Evolutionary conservation across 2,113 vertebrate species (phyloP).

Genomic region (Jacana jacana): DNA sequence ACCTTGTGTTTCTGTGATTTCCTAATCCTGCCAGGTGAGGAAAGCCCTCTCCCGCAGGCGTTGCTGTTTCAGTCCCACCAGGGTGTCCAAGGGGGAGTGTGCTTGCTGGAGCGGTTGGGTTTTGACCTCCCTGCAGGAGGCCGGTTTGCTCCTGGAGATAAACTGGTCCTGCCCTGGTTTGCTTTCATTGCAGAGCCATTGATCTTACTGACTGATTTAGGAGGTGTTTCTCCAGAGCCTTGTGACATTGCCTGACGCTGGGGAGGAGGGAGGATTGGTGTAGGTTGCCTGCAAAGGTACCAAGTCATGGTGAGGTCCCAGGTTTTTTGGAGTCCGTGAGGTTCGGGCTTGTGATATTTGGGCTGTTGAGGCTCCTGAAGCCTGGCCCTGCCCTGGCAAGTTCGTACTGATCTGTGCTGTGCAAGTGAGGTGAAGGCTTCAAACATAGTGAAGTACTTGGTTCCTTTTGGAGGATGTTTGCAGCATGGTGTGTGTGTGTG

Average conservation of each 20-base stretch:
- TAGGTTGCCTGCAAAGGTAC: not conserved
- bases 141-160: not conserved
- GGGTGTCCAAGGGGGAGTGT: not conserved
- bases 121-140: not conserved
- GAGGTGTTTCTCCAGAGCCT: not conserved
- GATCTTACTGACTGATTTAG: not conserved
- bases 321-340: fast-evolving
- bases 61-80: not conserved
- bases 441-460: not conserved
- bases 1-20: too few species aligned
- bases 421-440: not conserved
- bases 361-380: not conserved
- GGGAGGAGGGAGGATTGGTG: not conserved
- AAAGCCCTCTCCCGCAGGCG: not conserved
- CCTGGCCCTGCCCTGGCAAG: not conserved
- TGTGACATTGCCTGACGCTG: not conserved
- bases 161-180: not conserved
- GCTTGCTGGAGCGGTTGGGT: not conserved
- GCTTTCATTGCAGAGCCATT: not conserved
- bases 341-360: not conserved
- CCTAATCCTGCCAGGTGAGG: not conserved
- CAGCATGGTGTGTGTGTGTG: not conserved
- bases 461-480: not conserved
- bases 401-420: not conserved
- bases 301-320: fast-evolving